phyloP scores from a whole-genome alignment of 2,888 invertebrate species.

The Hypena proboscidalis region DNA sequence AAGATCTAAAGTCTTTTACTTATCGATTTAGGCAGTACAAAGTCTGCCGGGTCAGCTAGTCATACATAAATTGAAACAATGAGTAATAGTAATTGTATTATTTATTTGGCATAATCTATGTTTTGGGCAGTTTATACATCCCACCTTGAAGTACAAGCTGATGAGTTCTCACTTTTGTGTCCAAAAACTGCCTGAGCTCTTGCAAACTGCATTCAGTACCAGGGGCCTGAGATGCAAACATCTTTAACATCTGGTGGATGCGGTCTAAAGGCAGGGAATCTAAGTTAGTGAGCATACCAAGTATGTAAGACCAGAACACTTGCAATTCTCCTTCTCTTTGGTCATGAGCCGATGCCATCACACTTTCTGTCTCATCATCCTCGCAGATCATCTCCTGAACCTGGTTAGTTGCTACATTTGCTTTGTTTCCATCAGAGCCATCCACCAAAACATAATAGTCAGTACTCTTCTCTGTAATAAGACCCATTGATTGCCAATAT shows the following conservation, averaged over 20 bases:
- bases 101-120: constrained; percentile 52
- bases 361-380: constrained; percentile 96
- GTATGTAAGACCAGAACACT: constrained; percentile 98
- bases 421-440: constrained; percentile 81
- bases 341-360: constrained; percentile 97
- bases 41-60: no score
- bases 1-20: no score
- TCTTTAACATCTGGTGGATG: constrained; percentile 98
- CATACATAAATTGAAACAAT: no score
- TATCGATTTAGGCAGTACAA: no score
- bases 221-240: constrained; percentile 98
- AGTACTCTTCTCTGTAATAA: constrained; percentile 90
- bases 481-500: constrained; percentile 97
- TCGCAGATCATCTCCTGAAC: constrained; percentile 90
- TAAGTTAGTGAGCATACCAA: constrained; percentile 98
- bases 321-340: constrained; percentile 97
- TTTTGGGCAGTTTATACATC: constrained; percentile 94
- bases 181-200: constrained; percentile 95
- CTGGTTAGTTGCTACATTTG: constrained; percentile 82
- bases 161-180: constrained; percentile 96
- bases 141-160: constrained; percentile 94
- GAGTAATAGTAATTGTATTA: neutral
- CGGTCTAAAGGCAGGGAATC: constrained; percentile 96
- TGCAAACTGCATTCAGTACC: constrained; percentile 95
- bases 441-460: constrained; percentile 92